Base-by-base conservation (phyloP, 30 jellyfish, hydroid and myxozoan genomes). In the Turritopsis rubra region DNA sequence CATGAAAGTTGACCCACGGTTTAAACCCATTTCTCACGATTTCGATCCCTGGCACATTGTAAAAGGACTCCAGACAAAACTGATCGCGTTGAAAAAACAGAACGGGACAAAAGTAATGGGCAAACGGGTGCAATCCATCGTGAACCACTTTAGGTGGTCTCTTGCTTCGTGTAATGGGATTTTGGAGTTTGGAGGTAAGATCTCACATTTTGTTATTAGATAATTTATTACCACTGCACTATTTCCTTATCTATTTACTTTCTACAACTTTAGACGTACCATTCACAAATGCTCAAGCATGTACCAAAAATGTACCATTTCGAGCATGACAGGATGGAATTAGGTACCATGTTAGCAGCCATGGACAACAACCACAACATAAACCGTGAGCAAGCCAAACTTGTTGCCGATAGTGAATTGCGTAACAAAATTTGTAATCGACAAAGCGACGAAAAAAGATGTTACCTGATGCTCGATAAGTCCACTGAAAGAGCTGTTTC, bases 31-130 rank as follows among this genome's bases (percentile, higher is more conserved):
- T 41, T 3, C 9, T n/a, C 94, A 80, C 72, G 54, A 81, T 71
- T 85, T 79, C 81, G 94, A 86, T 72, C 84, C 79, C 20, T 78
- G 85, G 93, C 93, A 85, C 75, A 74, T 83, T 83, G 87, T 83
- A 30, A 71, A 72, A 75, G 75, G 86, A 23, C 71, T 83, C 28
- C 53, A 84, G 81, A 84, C 31, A 86, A 84, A 84, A 22, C 72
- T 83, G 29, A 65, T 29, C 22, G 71, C 71, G 4, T 71, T 81
- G 88, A 8, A 16, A 27, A 74, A 84, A 52, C 52, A 54, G 80
- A 73, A 84, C 54, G 88, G 87, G 25, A 52, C 54, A 52, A 29
- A 84, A 75, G 66, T 30, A 52, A 72, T 83, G 13, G 90, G 90
- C 7, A 71, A 52, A 41, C 73, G 90, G 86, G 52, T 60, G 3